Base-by-base conservation (phyloP, 2,113 vertebrate genomes). In the Girardinichthys multiradiatus region DNA sequence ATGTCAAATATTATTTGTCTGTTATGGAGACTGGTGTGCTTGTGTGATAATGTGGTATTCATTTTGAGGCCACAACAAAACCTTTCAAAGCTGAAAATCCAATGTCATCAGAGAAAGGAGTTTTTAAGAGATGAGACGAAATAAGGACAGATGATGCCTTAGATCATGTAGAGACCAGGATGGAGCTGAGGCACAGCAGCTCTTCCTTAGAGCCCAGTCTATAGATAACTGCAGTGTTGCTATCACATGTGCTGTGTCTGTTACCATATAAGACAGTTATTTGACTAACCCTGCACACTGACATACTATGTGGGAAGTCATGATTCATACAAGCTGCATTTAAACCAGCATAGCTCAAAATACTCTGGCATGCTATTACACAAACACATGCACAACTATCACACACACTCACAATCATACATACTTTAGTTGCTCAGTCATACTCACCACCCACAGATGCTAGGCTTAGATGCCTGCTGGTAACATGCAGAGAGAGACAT, bases 221-320 rank as follows among this genome's bases (percentile, higher is more conserved):
- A 92, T 90, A 92, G 89, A 93, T 93, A 93, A 91, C 88, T 63
- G 67, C 64, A 57, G 82, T 86, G 85, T 88, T 91, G 86, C 89
- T 87, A 66, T 92, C 84, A 91, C 92, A 90, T 91, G 91, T 90
- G 87, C 87, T 76, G 83, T 31, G 64, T n/a, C n/a, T 84, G 89
- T 92, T 93, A 93, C 93, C 94, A 92, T 94, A 93, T 94, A 93
- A 95, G 92, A 92, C 83, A 77, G 82, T 82, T 83, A 88, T 87
- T 89, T 95, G 94, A 95, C 87, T 95, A 93, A 94, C 89, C 81
- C 77, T 28, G 73, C 90, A 90, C 88, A 84, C 91, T 93, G 91
- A 90, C 90, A 90, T 88, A 90, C 91, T 92, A 91, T 93, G 94
- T 95, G 91, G 93, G 93, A 94, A 94, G 93, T 94, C 93, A 94